Base-by-base conservation (phyloP, 2,113 vertebrate species). In the Pimephales promelas region DNA sequence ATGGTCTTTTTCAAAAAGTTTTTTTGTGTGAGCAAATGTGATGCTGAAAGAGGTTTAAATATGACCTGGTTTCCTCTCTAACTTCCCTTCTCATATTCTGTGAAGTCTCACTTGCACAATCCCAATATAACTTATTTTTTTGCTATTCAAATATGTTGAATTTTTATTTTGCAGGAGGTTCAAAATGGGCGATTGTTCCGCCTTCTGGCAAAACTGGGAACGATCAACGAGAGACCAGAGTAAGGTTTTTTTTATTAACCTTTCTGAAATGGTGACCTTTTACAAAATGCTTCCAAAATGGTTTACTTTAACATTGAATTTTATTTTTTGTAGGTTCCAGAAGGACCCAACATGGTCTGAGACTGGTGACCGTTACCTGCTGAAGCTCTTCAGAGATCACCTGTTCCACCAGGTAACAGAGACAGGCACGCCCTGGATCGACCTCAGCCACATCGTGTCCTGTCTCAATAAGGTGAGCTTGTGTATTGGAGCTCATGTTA, bases 331-430 rank as follows among this genome's bases (percentile, higher is more conserved):
- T 88, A 99, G 98, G 92, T 99, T 99, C 93, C 98, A 99, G 88
- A 99, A 99, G 90, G 98, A 99, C 90, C 97, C 97, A 6, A 94
- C 97, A 0, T 99, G 98, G 98, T 98, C 98, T 31, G 98, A 99
- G 93, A 99, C 98, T 31, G 98, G 98, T 43, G 98, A 99, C 92
- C 96, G 98, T 71, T 99, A 99, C 90, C 95, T 99, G 91, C 91
- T 99, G 90, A 99, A 99, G 90, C 97, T 99, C 90, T 99, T 99
- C 94, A 95, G 98, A 90, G 98, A 99, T 92, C 98, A 99, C 93
- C 95, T 99, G 92, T 99, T 99, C 88, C 98, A 99, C 93, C 98
- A 99, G 93, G 97, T 99, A 93, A 97, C 98, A 43, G 98, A 99
- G 94, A 95, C 98, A 0, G 97, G 97, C 89, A 96, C 96, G 82